These are phyloP conservation scores for Monopterus albus DNA, from an alignment of 2,113 vertebrate genomes.

Conservation along the genomic window DNA sequence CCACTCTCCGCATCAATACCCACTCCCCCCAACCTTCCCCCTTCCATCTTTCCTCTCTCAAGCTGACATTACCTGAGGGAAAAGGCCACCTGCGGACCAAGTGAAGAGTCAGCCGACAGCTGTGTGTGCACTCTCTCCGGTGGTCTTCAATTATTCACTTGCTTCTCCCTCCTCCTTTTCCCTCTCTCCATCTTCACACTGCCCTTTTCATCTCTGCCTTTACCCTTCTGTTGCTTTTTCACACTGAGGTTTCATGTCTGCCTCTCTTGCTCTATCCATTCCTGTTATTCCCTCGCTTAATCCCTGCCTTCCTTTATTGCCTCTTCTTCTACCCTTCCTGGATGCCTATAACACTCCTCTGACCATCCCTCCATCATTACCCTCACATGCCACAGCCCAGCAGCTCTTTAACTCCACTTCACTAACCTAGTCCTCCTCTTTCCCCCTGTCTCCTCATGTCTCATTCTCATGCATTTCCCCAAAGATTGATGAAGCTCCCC, in stretches of 20 bases:
- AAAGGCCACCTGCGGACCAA: slow-evolving; percentile 75
- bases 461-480: slow-evolving; percentile 68
- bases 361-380: slow-evolving; percentile 51
- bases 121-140: slow-evolving; percentile 78
- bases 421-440: slow-evolving; percentile 62
- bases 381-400: slow-evolving; percentile 41
- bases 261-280: slow-evolving; percentile 37
- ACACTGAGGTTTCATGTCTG: slow-evolving; percentile 46
- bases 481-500: slow-evolving; percentile 83
- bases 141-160: slow-evolving; percentile 80
- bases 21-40: slow-evolving; percentile 25
- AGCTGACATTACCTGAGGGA: slow-evolving; percentile 76
- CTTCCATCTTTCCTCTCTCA: slow-evolving; percentile 51
- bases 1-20: neutral
- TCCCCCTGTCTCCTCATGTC: slow-evolving; percentile 62
- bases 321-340: slow-evolving; percentile 21
- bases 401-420: slow-evolving; percentile 65
- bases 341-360: slow-evolving; percentile 32
- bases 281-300: slow-evolving; percentile 44
- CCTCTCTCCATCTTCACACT: slow-evolving; percentile 60
- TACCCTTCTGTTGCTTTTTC: slow-evolving; percentile 54
- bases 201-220: slow-evolving; percentile 73
- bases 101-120: slow-evolving; percentile 75
- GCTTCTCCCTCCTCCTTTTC: slow-evolving; percentile 47
- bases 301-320: slow-evolving; percentile 30